Percentiles rank a stretch among this genome's conserved stretches.
Evolutionary conservation across 2,888 invertebrate species (phyloP).

Genomic region (Cosmia trapezina): DNA sequence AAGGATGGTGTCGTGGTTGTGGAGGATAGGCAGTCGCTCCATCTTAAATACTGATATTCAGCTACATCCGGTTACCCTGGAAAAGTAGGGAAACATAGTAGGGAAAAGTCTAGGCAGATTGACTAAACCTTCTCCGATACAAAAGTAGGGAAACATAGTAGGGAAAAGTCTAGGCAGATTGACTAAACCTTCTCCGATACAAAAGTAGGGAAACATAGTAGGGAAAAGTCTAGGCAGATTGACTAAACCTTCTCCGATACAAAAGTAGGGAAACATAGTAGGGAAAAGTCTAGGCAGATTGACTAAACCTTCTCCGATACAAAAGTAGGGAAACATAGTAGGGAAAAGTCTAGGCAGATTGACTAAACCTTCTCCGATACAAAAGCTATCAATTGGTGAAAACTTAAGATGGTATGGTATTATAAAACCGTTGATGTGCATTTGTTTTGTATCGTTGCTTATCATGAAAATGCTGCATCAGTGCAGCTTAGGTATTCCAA

Average conservation of each 20-base stretch:
- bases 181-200: neutral
- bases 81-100: no score
- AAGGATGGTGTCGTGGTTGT: neutral
- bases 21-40: no score
- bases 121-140: neutral
- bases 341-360: neutral
- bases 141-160: no score
- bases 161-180: neutral
- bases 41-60: neutral
- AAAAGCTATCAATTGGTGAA: neutral
- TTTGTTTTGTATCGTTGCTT: neutral
- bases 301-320: neutral
- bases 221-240: neutral
- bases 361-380: neutral
- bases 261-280: no score
- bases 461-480: neutral
- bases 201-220: no score
- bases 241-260: neutral
- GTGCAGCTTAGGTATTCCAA: no score
- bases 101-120: neutral
- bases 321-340: no score
- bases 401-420: neutral
- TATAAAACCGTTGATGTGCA: conserved; percentile 3
- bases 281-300: neutral
- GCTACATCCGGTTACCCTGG: neutral